Evolutionary conservation across 2,113 vertebrate species (phyloP).

Genomic region (Vicugna pacos): DNA sequence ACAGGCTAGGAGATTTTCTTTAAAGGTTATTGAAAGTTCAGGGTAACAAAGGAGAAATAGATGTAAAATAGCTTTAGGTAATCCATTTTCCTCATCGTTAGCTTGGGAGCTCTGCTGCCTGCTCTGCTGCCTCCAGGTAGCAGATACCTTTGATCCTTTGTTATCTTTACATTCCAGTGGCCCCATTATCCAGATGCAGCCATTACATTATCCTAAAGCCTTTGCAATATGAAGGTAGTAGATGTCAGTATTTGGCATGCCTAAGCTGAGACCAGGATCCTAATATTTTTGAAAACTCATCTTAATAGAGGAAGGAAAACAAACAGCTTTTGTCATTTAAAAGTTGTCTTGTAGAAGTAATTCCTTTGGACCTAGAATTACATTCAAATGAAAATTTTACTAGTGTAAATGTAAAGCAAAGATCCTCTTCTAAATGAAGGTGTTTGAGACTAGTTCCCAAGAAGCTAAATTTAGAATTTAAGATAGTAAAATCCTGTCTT

Average conservation of each 20-base stretch:
- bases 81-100: neutral
- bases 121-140: neutral
- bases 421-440: neutral
- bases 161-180: neutral
- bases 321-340: neutral
- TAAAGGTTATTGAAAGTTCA: neutral
- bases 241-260: neutral
- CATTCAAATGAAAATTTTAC: neutral
- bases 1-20: neutral
- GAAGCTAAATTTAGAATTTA: neutral
- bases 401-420: neutral
- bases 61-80: neutral
- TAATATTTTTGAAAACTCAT: neutral
- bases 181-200: neutral
- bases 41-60: neutral
- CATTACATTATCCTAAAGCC: neutral
- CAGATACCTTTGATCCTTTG: neutral
- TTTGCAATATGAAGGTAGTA: slow-evolving; percentile 18
- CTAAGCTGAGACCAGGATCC: neutral
- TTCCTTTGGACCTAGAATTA: slow-evolving; percentile 10
- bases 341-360: neutral
- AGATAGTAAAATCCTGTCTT: neutral
- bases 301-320: neutral
- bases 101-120: neutral
- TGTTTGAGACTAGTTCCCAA: neutral